Conservation (phyloP, 2,797 vertebrate genomes). For the Columba guinea region DNA sequence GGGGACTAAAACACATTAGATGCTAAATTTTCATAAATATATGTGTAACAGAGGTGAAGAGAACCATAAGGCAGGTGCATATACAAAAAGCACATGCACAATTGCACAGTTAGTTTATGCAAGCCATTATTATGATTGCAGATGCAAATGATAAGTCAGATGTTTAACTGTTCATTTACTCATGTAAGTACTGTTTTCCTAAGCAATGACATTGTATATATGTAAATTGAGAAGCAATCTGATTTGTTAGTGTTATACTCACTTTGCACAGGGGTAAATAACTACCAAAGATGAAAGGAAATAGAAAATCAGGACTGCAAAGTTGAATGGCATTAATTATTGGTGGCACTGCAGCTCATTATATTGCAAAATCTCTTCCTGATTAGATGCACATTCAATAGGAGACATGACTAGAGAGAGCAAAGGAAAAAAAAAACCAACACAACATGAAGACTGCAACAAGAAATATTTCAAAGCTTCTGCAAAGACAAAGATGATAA, state of each 20-base stretch:
- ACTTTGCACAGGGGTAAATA: slow-evolving; percentile 48
- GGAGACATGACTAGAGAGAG: not conserved
- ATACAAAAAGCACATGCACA: slow-evolving; percentile 13
- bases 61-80: slow-evolving; percentile 23
- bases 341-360: not conserved
- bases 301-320: slow-evolving; percentile 23
- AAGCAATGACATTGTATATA: slow-evolving; percentile 45
- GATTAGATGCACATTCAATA: slow-evolving; percentile 7
- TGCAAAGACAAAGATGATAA: slow-evolving; percentile 17
- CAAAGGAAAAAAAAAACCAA: not conserved
- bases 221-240: slow-evolving; percentile 54
- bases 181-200: slow-evolving; percentile 58
- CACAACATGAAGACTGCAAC: not conserved
- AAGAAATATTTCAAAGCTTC: slow-evolving; percentile 28
- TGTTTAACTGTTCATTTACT: slow-evolving; percentile 65
- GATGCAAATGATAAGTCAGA: slow-evolving; percentile 61
- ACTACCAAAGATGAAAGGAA: slow-evolving; percentile 43
- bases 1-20: not conserved
- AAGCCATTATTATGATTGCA: slow-evolving; percentile 50
- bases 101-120: slow-evolving; percentile 21
- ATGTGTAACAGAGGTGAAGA: slow-evolving; percentile 6
- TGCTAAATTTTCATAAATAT: not conserved
- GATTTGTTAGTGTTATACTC: slow-evolving; percentile 50
- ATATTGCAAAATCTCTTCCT: slow-evolving; percentile 33
- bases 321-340: slow-evolving; percentile 61